Evolutionary conservation across 2,888 invertebrate species (phyloP), one percentile per base, ranked within the genome.

Genomic region (Epistrophella euchroma): DNA sequence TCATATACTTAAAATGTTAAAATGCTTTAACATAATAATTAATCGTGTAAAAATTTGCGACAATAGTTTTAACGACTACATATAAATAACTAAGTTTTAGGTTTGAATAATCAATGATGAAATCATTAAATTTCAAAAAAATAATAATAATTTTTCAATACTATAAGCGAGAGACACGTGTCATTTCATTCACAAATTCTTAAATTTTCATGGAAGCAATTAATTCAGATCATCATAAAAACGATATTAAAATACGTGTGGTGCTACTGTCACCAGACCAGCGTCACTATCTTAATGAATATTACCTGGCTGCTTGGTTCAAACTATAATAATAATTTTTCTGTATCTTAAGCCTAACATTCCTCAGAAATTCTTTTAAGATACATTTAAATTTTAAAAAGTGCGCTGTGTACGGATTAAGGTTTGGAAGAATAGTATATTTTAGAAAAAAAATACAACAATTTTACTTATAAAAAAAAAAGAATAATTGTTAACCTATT

Each of bases 161-260:
- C 32, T 6, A 28, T 45, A 6, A 32, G 32, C 4, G 11, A 13
- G 19, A 28, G 43, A 64, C 81, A 81, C 81, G 81, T 71, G 81
- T 62, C 81, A 37, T 25, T 73, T 76, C 81, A 81, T 76, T 81
- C 75, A 81, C 50, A 75, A 73, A 64, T 37, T n/a, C 35, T 4
- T 1, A 74, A 13, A 15, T 55, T 40, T 76, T 45, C 76, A 13
- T 40, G 55, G 76, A 76, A 81, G 40, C 40, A 71, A 76, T 81
- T 76, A 81, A 76, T 64, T 75, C 17, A 72, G 62, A 64, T 56
- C 52, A 81, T 64, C 60, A 81, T 71, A 76, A 76, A 71, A 71
- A 17, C 22, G 32, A 55, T 64, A 70, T 15, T 37, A 10, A 35
- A 40, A 28, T 71, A 62, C 62, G 55, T 56, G 75, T 50, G 25